These are phyloP conservation scores for Heliconius ismenius DNA, from an alignment of 2,888 invertebrate genomes.

Conservation along the genomic window DNA sequence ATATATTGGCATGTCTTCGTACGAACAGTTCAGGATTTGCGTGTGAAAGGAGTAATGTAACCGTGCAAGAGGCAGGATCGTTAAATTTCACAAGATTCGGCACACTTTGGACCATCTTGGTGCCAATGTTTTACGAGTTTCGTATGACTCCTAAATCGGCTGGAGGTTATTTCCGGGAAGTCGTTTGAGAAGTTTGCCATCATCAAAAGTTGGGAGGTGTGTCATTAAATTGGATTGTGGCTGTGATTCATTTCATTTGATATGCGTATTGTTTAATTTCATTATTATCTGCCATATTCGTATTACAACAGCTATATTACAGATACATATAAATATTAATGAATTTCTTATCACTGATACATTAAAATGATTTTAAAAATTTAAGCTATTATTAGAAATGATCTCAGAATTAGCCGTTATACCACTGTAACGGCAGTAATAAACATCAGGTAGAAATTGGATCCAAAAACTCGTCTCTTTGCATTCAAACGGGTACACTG, in stretches of 20 bases:
- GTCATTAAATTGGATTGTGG: constrained; percentile 56
- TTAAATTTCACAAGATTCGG: constrained; percentile 68
- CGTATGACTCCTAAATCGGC: constrained; percentile 69
- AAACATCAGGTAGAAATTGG: constrained; percentile 78
- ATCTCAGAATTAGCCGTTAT: constrained; percentile 60
- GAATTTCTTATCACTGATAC: background rate
- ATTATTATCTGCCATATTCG: constrained; percentile 23
- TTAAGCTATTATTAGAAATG: constrained; percentile 53
- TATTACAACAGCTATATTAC: constrained; percentile 28
- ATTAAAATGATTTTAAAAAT: constrained; percentile 50
- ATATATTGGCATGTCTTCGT: constrained; percentile 64
- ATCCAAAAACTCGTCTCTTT: constrained; percentile 64
- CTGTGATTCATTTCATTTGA: constrained; percentile 48
- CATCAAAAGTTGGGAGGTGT: constrained; percentile 63
- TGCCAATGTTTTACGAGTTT: constrained; percentile 72
- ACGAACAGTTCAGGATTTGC: constrained; percentile 66
- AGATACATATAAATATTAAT: background rate
- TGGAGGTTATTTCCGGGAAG: constrained; percentile 65
- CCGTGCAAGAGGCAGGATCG: constrained; percentile 67
- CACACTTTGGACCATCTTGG: constrained; percentile 59
- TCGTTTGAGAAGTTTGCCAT: constrained; percentile 71
- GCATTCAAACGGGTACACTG: constrained; percentile 60
- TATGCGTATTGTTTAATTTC: constrained; percentile 26
- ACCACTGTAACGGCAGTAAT: constrained; percentile 71
- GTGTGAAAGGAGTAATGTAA: constrained; percentile 70